Percentiles rank a stretch among this genome's conserved stretches.
These are phyloP conservation scores for Meiosimyza platycephala DNA, from an alignment of 2,888 invertebrate species.

Conservation along the genomic window DNA sequence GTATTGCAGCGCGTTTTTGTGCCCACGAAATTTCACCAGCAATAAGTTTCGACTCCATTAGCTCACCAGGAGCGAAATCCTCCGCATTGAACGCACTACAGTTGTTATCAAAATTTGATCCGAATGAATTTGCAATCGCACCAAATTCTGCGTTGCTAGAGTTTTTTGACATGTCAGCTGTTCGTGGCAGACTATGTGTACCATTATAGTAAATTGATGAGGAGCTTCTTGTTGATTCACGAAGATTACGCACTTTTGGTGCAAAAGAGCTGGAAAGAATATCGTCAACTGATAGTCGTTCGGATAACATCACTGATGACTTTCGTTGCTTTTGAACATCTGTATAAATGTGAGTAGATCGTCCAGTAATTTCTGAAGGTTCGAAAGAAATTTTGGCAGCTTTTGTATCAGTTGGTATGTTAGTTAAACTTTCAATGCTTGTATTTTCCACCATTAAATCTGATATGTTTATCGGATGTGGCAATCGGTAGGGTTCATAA, in stretches of 20 bases:
- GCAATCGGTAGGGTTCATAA: slow-evolving; percentile 50
- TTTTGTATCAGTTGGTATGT: slow-evolving; percentile 41
- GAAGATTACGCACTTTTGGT: slow-evolving; percentile 57
- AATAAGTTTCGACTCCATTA: slow-evolving; percentile 61
- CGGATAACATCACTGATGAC: background rate
- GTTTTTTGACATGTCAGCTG: slow-evolving; percentile 58
- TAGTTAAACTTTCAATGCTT: slow-evolving; percentile 58
- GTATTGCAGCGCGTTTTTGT: slow-evolving; percentile 62
- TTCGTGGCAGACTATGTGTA: slow-evolving; percentile 59
- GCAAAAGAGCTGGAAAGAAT: slow-evolving; percentile 63
- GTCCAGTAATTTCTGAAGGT: slow-evolving; percentile 63
- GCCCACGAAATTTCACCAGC: slow-evolving; percentile 64
- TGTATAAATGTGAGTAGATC: slow-evolving; percentile 56
- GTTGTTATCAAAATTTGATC: slow-evolving; percentile 30
- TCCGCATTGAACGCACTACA: slow-evolving; percentile 39
- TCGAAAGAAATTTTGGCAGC: slow-evolving; percentile 60
- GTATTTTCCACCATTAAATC: slow-evolving; percentile 60
- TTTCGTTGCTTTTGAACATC: background rate
- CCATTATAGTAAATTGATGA: slow-evolving; percentile 44
- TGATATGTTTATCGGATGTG: slow-evolving; percentile 58
- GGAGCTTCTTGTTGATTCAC: slow-evolving; percentile 45
- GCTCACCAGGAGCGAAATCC: slow-evolving; percentile 60
- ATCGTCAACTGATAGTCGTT: slow-evolving; percentile 58
- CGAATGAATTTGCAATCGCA: slow-evolving; percentile 36
- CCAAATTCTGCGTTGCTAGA: slow-evolving; percentile 41